Base-by-base conservation (phyloP, 2,797 vertebrate species). In the Anguilla obscura region DNA sequence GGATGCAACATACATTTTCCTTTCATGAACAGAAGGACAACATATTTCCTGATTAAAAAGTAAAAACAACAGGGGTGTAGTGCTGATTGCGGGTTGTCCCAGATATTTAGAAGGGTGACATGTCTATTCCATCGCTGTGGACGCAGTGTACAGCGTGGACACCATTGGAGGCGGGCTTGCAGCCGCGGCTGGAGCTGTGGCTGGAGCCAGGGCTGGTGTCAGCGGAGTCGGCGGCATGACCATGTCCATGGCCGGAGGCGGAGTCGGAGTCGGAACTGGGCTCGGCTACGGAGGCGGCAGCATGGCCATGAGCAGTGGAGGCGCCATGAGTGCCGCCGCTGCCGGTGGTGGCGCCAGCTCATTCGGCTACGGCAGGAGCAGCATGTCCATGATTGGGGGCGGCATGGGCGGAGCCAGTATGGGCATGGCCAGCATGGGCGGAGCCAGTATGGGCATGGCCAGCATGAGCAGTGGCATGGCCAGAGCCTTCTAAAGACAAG, bases 361-460 rank as follows among this genome's bases (percentile, higher is more conserved):
- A 9, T 27, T 7, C 7, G 18, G 63, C 63, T 24, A n/a, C 89
- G 92, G 95, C 88, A 88, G 91, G 12, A 90, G 90, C 80, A 94
- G 93, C 6, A 89, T 91, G 14, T 2, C 8, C 40, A 27, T 30
- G 1, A 14, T 10, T 45, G 85, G 85, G 40, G 5, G 63, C 6
- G 63, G 58, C n/a, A 6, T n/a, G 6, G 5, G 0, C 21, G 63
- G 63, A 66, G 24, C 5, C 63, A 8, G 24, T 27, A n/a, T 66
- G 24, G 5, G 21, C 3, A 1, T 3, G n/a, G 14, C 3, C 63
- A 0, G 21, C n/a, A 66, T 66, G 63, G 85, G 58, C 30, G 58
- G 5, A 21, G 45, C 56, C 87, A 24, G 52, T 14, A 50, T 88
- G n/a, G 56, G 85, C n/a, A 33, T 27, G 36, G 69, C 33, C 40